Base-by-base conservation (phyloP, 2,113 vertebrate genomes). In the Calyptommatus sinebrachiatus region DNA sequence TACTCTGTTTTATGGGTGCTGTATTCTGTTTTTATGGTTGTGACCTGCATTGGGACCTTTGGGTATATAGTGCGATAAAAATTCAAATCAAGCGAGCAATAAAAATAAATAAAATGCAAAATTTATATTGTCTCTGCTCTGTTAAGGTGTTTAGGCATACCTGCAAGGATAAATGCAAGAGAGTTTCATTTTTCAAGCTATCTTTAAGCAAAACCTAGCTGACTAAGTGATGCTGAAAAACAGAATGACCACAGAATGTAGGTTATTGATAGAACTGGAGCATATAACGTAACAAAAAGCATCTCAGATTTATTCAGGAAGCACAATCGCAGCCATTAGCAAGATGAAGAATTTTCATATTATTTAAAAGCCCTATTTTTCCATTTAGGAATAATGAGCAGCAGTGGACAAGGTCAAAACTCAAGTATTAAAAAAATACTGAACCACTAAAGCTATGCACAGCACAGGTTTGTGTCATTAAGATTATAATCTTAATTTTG, bases 321-420 rank as follows among this genome's bases (percentile, higher is more conserved):
- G 62, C 22, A 48, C 16, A 72, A 35, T 24, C 57, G 53, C 45
- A 22, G 14, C 3, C 10, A 2, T 24, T 61, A 78, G 62, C 48
- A 0, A 0, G 16, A 16, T 2, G 2, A 69, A 22, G 14, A 1
- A 1, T 0, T 1, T 24, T 65, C 26, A 57, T 24, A 57, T 18
- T 57, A 24, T 35, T 0, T 0, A 20, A 5, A 21, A 11, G 18
- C 61, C 21, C 18, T 50, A 9, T 79, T 50, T 73, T 65, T 45
- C 7, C 57, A 7, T 21, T 73, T 73, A 67, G 18, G 45, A 80
- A 66, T 21, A 66, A 28, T 66, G 48, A 73, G 78, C 66, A 73
- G 26, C 21, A 57, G 35, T 35, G 5, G 41, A 21, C 7, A 65
- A 57, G 46, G 11, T 18, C 53, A 24, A 28, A 72, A 80, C 24